A percentile compares a stretch with the other conserved stretches of the same genome.
phyloP scores from a whole-genome alignment of 2,797 vertebrate genomes.

The Pangasius macronema region DNA sequence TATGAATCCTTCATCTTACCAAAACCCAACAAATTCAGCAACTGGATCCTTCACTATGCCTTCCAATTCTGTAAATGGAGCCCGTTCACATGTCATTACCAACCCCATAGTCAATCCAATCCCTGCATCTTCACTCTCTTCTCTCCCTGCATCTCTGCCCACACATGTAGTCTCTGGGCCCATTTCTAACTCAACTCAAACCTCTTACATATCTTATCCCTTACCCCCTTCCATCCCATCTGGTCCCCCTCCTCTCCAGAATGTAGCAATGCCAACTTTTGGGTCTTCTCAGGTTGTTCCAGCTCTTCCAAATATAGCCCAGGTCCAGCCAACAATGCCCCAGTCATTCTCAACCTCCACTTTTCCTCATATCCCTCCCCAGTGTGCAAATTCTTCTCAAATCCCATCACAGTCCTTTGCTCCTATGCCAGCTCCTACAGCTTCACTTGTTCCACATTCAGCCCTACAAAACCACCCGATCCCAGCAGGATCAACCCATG shows the following conservation, averaged over 20 bases:
- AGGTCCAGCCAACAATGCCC: constrained; percentile 62
- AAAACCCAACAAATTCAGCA: constrained; percentile 35
- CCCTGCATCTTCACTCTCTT: constrained; percentile 32
- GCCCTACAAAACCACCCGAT: constrained; percentile 51
- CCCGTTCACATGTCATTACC: constrained; percentile 29
- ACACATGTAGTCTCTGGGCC: constrained; percentile 36
- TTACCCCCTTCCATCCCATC: constrained; percentile 56
- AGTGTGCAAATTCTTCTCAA: constrained; percentile 57
- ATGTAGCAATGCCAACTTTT: constrained; percentile 59
- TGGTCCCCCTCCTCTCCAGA: constrained; percentile 65
- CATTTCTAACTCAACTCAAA: constrained; percentile 41
- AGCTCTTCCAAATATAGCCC: constrained; percentile 66
- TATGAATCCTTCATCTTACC: constrained; percentile 31
- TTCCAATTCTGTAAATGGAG: constrained; percentile 39
- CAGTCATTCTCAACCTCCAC: constrained; percentile 56
- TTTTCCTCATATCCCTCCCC: constrained; percentile 52
- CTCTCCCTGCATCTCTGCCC: constrained; percentile 31
- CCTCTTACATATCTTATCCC: constrained; percentile 57
- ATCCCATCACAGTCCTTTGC: constrained; percentile 53
- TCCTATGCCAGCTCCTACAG: constrained; percentile 48
- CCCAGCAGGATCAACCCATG: constrained; percentile 42
- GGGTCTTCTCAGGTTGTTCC: constrained; percentile 56
- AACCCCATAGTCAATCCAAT: constrained; percentile 33
- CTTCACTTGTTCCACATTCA: constrained; percentile 55
- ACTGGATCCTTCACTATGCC: constrained; percentile 27